Conservation (phyloP, 2,888 invertebrate species). For the Polyommatus icarus region DNA sequence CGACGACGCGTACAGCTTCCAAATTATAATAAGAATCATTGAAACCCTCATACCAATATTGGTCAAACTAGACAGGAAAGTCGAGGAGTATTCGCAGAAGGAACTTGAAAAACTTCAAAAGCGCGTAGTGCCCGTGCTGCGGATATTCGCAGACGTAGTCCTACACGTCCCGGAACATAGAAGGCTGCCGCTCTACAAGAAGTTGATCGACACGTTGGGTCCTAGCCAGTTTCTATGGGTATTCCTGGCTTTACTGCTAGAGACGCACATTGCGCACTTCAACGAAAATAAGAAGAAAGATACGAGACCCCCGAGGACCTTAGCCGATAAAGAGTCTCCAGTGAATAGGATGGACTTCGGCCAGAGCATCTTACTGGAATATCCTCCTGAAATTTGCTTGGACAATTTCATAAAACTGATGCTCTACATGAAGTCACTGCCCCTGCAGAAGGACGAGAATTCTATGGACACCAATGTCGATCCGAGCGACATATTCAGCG, state of each 20-base stretch:
- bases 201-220: slow-evolving; percentile 87
- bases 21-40: slow-evolving; percentile 93
- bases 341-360: slow-evolving; percentile 84
- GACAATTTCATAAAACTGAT: slow-evolving; percentile 84
- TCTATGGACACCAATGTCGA: slow-evolving; percentile 64
- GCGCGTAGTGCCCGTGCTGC: slow-evolving; percentile 84
- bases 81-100: slow-evolving; percentile 60
- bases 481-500: slow-evolving; percentile 81
- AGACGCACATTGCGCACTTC: slow-evolving; percentile 83
- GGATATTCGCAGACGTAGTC: slow-evolving; percentile 95
- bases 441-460: slow-evolving; percentile 81
- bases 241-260: slow-evolving; percentile 86
- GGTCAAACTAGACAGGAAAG: slow-evolving; percentile 72
- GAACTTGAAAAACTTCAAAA: slow-evolving; percentile 66
- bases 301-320: slow-evolving; percentile 53
- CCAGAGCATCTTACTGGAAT: slow-evolving; percentile 83
- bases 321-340: slow-evolving; percentile 69
- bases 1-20: slow-evolving; percentile 97
- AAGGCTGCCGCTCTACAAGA: slow-evolving; percentile 88
- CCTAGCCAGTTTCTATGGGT: slow-evolving; percentile 84
- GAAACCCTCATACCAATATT: slow-evolving; percentile 94
- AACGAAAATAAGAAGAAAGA: slow-evolving; percentile 70
- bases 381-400: slow-evolving; percentile 82
- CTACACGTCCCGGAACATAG: slow-evolving; percentile 97
- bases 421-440: slow-evolving; percentile 83